Base-by-base conservation (phyloP, 2,113 vertebrate genomes). In the Hippoglossus stenolepis region DNA sequence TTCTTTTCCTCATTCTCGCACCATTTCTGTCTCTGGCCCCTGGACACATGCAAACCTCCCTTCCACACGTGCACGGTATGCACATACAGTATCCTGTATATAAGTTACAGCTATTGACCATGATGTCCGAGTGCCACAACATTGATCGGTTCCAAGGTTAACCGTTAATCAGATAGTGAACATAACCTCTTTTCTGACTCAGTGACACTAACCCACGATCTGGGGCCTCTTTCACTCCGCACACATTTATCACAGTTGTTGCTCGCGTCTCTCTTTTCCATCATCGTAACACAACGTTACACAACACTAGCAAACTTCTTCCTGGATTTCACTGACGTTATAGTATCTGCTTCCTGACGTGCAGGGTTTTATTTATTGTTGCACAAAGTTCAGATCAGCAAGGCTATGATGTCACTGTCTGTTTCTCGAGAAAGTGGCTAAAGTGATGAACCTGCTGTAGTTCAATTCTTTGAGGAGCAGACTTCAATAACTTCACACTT, bases 101-200 rank as follows among this genome's bases (percentile, higher is more conserved):
- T 35, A 65, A 61, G 59, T 71, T 28, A 62, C 24, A 68, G 65
- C 54, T 56, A 73, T 69, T 51, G 68, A 75, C 28, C 63, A 38
- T 40, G 20, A 66, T n/a, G 53, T 71, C 57, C 68, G 65, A 13
- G 54, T 57, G 61, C 45, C 58, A 74, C 62, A 43, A 40, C 67
- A 82, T 64, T 78, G 73, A 83, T 86, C 73, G 47, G 43, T 28
- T 73, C 65, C 64, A 80, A 88, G 70, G 78, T 77, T 73, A 80
- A 13, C 64, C 58, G 68, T 60, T 71, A 47, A 83, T 77, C 70
- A 65, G 60, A 71, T 38, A 54, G 28, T 43, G 21, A 65, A 53
- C 59, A 24, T 79, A 70, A 49, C 74, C 71, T 54, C 21, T 23
- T 77, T 82, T 67, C 18, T 51, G 1, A 51, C 49, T 51, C 49